These are phyloP conservation scores for Byasa hedistus DNA, from an alignment of 2,888 invertebrate species.

Conservation along the genomic window DNA sequence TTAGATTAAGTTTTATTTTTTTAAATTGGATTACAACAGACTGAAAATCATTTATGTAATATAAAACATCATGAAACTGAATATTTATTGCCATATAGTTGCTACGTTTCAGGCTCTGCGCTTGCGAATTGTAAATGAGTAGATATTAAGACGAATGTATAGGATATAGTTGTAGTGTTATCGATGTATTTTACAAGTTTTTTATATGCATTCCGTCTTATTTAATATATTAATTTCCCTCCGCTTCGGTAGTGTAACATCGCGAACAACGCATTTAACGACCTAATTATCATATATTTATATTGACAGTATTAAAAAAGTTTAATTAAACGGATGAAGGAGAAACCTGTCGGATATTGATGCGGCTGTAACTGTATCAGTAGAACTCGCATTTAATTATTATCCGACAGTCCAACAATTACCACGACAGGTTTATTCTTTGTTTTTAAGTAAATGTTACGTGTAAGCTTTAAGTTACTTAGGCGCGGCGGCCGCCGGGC, in stretches of 20 bases:
- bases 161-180: conserved; percentile 38
- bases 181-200: conserved; percentile 30
- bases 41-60: conserved; percentile 44
- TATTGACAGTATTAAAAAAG: conserved; percentile 60
- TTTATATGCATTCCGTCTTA: conserved; percentile 49
- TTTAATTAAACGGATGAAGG: conserved; percentile 38
- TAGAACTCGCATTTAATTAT: conserved; percentile 8
- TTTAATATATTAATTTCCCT: conserved; percentile 43
- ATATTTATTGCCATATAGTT: conserved; percentile 52
- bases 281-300: conserved; percentile 48
- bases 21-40: conserved; percentile 30
- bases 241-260: conserved; percentile 45
- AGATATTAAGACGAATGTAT: conserved; percentile 40
- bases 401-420: conserved; percentile 42
- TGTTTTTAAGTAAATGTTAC: conserved; percentile 34
- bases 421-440: no score
- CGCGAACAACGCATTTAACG: conserved; percentile 59
- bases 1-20: neutral
- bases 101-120: conserved; percentile 42
- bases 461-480: conserved; percentile 52
- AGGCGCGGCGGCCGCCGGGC: conserved; percentile 36
- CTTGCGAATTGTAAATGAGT: conserved; percentile 51
- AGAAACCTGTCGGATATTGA: conserved; percentile 43
- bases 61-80: conserved; percentile 39
- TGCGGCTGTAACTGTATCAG: no score